Conservation (phyloP, 2,888 invertebrate genomes). For the Slavum lentiscoides region DNA sequence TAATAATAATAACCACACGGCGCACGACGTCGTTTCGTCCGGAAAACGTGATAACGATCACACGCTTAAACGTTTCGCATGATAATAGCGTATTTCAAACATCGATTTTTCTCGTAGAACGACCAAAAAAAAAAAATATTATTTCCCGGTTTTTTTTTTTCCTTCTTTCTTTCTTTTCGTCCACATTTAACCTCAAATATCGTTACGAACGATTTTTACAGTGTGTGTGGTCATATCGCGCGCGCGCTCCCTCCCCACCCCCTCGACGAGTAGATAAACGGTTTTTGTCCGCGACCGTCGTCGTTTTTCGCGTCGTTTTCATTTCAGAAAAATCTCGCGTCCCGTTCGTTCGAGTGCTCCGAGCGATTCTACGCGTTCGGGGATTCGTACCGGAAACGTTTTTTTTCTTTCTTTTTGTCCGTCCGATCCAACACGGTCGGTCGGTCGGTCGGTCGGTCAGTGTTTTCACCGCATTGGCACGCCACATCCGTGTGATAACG, state of each 20-base stretch:
- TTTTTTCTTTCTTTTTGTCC: neutral
- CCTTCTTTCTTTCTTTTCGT: neutral
- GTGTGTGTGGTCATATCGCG: neutral
- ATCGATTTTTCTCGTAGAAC: too few species aligned
- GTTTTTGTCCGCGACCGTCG: neutral
- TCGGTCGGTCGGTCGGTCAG: too few species aligned
- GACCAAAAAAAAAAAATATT: too few species aligned
- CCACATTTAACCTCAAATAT: constrained; percentile 34
- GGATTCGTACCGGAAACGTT: too few species aligned
- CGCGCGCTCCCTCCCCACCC: neutral
- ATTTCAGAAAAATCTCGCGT: neutral
- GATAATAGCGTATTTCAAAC: too few species aligned
- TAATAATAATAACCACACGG: too few species aligned
- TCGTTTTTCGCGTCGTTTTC: neutral
- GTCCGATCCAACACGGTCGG: too few species aligned
- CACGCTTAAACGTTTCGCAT: too few species aligned
- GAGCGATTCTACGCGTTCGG: neutral
- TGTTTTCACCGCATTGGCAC: neutral
- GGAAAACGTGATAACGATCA: too few species aligned
- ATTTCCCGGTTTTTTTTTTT: constrained; percentile 22
- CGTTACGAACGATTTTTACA: neutral
- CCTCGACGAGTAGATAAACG: neutral
- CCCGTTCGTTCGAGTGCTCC: too few species aligned
- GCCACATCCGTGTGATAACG: constrained; percentile 34
- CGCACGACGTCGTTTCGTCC: too few species aligned